phyloP scores from a whole-genome alignment of 1,140 invertebrate species.

The Papilio polytes region DNA sequence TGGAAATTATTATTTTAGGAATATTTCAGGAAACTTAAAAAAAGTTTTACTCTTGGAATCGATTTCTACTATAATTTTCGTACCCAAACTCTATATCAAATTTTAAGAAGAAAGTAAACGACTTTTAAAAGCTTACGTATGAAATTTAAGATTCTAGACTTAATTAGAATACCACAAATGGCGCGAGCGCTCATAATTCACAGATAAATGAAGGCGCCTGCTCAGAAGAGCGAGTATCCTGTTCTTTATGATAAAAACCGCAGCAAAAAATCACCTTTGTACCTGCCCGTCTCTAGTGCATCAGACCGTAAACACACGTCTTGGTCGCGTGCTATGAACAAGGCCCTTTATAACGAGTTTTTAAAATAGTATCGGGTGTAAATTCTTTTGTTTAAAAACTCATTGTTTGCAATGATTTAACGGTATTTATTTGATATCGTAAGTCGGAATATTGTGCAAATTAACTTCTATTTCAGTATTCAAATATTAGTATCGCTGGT shows the following conservation, averaged over 20 bases:
- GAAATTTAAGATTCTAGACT: neutral
- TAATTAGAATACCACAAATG: conserved; percentile 18
- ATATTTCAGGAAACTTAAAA: too few species aligned
- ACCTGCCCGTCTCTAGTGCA: conserved; percentile 31
- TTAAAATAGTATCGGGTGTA: conserved; percentile 36
- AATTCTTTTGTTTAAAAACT: conserved; percentile 23
- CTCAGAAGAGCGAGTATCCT: conserved; percentile 46
- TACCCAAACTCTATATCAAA: neutral
- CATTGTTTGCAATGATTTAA: neutral
- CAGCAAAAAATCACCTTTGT: conserved; percentile 45
- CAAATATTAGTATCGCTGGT: too few species aligned
- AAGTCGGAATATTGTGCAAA: neutral
- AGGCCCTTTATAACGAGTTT: conserved; percentile 39
- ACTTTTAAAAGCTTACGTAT: neutral
- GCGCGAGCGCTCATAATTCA: conserved; percentile 14
- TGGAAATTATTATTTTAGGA: too few species aligned
- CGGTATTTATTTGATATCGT: neutral
- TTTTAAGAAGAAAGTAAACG: neutral
- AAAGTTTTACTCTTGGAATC: neutral
- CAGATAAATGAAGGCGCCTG: conserved; percentile 41
- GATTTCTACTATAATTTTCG: neutral
- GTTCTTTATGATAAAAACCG: conserved; percentile 44
- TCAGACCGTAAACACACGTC: conserved; percentile 40
- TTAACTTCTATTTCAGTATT: too few species aligned
- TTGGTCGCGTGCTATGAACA: conserved; percentile 40